Evolutionary conservation across 2,113 vertebrate genomes (phyloP).

Genomic region (Phyllostomus discolor): DNA sequence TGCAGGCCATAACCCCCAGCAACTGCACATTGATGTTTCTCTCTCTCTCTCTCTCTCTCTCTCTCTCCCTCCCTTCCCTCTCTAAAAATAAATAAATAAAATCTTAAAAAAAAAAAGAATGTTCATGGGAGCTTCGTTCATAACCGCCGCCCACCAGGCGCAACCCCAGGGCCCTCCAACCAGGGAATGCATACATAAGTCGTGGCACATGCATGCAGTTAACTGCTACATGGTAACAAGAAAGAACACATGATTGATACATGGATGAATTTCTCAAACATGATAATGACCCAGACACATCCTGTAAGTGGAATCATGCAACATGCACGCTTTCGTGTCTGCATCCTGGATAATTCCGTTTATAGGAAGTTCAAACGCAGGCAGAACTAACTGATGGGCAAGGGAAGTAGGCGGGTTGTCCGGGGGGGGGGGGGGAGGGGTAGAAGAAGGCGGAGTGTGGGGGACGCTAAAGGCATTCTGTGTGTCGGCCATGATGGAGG

Average conservation of each 20-base stretch:
- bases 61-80: no score
- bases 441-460: neutral
- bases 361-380: neutral
- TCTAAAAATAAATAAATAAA: no score
- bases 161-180: neutral
- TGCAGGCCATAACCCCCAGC: no score
- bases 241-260: fast-evolving
- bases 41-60: no score
- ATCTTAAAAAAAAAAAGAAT: no score
- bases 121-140: neutral
- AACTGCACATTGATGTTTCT: no score
- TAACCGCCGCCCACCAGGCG: neutral
- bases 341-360: fast-evolving
- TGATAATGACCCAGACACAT: fast-evolving
- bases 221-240: no score
- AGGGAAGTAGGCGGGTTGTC: neutral
- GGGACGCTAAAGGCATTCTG: fast-evolving
- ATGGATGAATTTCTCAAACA: fast-evolving
- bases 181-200: neutral
- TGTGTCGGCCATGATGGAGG: fast-evolving
- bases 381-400: neutral
- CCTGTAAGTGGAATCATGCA: no score
- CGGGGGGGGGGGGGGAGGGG: no score
- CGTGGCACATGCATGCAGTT: fast-evolving
- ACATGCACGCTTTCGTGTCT: neutral